These are phyloP conservation scores for Okapia johnstoni DNA, from an alignment of 2,113 vertebrate species.

Conservation along the genomic window DNA sequence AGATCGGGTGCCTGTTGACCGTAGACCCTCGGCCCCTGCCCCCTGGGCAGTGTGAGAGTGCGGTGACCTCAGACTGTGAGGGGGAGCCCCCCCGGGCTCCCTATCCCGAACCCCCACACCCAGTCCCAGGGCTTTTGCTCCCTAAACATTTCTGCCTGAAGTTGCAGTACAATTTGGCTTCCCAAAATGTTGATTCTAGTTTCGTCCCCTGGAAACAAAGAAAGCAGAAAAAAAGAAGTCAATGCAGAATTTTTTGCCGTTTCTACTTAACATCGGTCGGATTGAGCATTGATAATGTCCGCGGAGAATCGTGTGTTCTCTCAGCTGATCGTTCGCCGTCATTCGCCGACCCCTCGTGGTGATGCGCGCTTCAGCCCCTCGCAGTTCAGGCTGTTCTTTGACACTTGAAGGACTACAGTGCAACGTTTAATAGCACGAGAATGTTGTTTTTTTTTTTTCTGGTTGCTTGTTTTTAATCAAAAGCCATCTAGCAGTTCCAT, in stretches of 20 bases:
- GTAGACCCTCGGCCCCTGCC: too few species aligned
- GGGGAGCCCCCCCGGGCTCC: too few species aligned
- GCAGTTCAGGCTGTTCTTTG: background rate
- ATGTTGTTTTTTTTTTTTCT: background rate
- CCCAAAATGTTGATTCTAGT: background rate
- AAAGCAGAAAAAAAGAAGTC: background rate
- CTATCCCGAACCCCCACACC: background rate
- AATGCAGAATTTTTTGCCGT: background rate
- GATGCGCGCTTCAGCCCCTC: accelerated
- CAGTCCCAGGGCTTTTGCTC: background rate
- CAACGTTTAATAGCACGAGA: background rate
- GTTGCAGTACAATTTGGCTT: background rate
- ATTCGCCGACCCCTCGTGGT: accelerated
- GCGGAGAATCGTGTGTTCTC: too few species aligned
- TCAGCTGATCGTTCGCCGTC: accelerated
- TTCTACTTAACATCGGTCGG: too few species aligned
- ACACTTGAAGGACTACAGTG: accelerated
- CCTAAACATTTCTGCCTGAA: background rate
- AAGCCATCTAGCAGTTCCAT: background rate
- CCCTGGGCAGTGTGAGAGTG: too few species aligned
- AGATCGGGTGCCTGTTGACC: too few species aligned
- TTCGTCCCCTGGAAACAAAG: background rate
- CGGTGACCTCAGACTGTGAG: background rate
- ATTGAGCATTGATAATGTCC: too few species aligned
- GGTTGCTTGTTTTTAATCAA: background rate